These are phyloP conservation scores for Drosophila antonietae DNA, from an alignment of 2,888 invertebrate genomes.

Conservation along the genomic window DNA sequence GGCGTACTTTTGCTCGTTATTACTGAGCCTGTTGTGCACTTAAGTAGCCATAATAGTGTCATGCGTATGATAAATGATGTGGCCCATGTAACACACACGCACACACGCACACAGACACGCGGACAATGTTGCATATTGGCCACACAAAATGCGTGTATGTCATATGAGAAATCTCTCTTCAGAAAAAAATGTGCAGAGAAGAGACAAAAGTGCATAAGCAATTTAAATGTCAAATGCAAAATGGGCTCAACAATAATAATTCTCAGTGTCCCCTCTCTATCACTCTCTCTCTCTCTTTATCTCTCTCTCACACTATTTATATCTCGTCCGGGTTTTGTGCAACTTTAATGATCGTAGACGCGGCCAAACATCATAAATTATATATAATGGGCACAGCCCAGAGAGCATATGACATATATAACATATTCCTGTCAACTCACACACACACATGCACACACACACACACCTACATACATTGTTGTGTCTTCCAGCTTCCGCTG, in stretches of 20 bases:
- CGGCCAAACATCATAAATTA: conserved; percentile 54
- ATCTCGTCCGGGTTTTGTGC: conserved; percentile 30
- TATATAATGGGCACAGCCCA: conserved; percentile 43
- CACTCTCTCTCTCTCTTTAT: not conserved
- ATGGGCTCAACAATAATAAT: conserved; percentile 57
- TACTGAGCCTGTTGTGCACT: conserved; percentile 61
- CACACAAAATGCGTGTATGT: conserved; percentile 66
- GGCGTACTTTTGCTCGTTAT: conserved; percentile 50
- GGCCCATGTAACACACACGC: conserved; percentile 50
- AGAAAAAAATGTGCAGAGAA: conserved; percentile 37
- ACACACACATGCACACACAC: not conserved
- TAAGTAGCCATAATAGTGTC: conserved; percentile 70
- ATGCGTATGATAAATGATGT: conserved; percentile 68
- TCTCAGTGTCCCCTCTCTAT: conserved; percentile 27
- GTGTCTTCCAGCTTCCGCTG: conserved; percentile 16
- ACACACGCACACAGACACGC: not conserved
- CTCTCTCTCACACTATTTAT: not conserved
- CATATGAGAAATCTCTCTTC: conserved; percentile 57
- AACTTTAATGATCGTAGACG: conserved; percentile 59
- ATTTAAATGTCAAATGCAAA: conserved; percentile 66
- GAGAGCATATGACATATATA: conserved; percentile 39
- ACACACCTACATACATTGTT: not conserved
- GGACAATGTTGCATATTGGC: conserved; percentile 22
- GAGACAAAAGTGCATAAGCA: conserved; percentile 54
- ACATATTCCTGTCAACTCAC: conserved; percentile 40